Evolutionary conservation across 2,113 vertebrate genomes (phyloP).

Genomic region (Odontophorus gujanensis): DNA sequence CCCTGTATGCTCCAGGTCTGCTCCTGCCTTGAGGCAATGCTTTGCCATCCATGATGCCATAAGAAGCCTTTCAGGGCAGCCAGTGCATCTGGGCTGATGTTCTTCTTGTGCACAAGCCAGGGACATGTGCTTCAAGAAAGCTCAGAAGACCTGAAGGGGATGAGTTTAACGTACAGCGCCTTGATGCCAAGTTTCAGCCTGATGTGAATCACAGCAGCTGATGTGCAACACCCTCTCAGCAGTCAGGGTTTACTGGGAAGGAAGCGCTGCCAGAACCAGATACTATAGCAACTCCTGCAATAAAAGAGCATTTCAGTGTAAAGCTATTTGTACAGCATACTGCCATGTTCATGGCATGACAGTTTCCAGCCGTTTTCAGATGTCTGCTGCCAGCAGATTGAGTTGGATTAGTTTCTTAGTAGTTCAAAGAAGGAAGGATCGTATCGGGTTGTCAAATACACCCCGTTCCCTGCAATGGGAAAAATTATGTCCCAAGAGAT

Average conservation of each 20-base stretch:
- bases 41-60: background rate
- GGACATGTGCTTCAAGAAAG: background rate
- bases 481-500: slow-evolving; percentile 5
- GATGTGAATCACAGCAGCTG: slow-evolving; percentile 71
- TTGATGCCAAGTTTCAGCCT: slow-evolving; percentile 49
- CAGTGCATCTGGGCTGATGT: background rate
- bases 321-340: slow-evolving; percentile 38
- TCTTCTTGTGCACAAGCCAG: background rate
- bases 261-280: slow-evolving; percentile 51
- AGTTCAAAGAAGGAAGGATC: slow-evolving; percentile 15
- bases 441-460: background rate
- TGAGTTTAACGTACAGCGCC: slow-evolving; percentile 24
- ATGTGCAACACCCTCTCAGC: slow-evolving; percentile 28
- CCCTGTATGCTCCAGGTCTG: background rate
- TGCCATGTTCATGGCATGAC: background rate
- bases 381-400: slow-evolving; percentile 49
- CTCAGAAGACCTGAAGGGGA: slow-evolving; percentile 53
- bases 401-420: slow-evolving; percentile 18
- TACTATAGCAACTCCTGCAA: slow-evolving; percentile 65
- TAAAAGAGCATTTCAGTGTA: slow-evolving; percentile 26
- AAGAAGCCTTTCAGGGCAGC: slow-evolving; percentile 2
- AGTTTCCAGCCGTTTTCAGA: slow-evolving; percentile 14
- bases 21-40: background rate
- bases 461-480: background rate
- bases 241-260: slow-evolving; percentile 1